Evolutionary conservation across 2,113 vertebrate genomes (phyloP).

Genomic region (Nothocercus nigrocapillus): DNA sequence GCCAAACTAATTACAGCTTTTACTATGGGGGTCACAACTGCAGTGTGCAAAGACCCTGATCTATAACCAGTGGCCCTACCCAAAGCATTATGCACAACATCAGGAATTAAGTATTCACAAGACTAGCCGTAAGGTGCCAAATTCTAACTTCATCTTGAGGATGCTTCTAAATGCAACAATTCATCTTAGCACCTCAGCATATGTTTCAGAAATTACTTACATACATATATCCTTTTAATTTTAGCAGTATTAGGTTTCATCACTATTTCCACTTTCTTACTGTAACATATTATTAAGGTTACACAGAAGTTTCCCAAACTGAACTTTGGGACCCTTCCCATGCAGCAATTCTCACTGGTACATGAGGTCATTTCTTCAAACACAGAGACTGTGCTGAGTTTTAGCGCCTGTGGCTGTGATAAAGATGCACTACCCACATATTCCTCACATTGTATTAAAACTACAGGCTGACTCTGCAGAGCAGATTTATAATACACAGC

Average conservation of each 20-base stretch:
- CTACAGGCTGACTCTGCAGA: neutral
- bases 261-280: neutral
- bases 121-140: neutral
- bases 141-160: neutral
- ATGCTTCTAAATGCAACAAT: neutral
- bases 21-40: neutral
- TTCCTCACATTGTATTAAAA: neutral
- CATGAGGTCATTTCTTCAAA: neutral
- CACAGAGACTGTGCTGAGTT: neutral
- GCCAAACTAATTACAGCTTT: rapidly evolving
- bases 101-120: neutral
- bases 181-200: neutral
- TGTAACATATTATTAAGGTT: neutral
- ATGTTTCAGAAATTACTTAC: neutral
- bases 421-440: neutral
- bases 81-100: neutral
- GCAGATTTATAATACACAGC: neutral
- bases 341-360: neutral
- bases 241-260: neutral
- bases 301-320: neutral
- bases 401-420: neutral
- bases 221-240: neutral
- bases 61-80: neutral
- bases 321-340: neutral
- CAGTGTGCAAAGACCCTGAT: neutral